Conservation (phyloP, 1,140 invertebrate species). For the Magallana ariakensis region DNA sequence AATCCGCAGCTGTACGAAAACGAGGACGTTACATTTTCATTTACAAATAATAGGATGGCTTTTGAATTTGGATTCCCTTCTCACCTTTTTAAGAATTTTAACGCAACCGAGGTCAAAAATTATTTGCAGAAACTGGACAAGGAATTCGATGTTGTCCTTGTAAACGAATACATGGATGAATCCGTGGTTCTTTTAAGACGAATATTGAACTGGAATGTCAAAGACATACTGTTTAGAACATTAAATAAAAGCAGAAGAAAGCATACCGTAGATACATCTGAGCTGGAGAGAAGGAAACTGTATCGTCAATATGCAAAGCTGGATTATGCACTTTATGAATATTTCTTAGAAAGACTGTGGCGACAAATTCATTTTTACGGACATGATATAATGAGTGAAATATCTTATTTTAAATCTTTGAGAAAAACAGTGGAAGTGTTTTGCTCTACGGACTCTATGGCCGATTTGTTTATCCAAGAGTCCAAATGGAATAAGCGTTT, state of each 20-base stretch:
- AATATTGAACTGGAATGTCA: constrained; percentile 80
- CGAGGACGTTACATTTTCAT: constrained; percentile 51
- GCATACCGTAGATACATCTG: background rate
- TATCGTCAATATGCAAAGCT: constrained; percentile 54
- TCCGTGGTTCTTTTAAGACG: constrained; percentile 80
- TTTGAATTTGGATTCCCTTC: constrained; percentile 60
- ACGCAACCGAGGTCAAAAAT: constrained; percentile 41
- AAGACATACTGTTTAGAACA: constrained; percentile 75
- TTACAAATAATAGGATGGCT: constrained; percentile 65
- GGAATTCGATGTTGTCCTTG: constrained; percentile 81
- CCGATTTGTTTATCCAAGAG: no score
- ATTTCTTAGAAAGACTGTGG: constrained; percentile 57
- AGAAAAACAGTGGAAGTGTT: constrained; percentile 43
- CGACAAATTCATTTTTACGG: constrained; percentile 57
- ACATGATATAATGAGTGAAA: constrained; percentile 58
- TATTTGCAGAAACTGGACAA: constrained; percentile 54
- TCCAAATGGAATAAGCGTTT: no score
- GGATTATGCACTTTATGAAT: constrained; percentile 63
- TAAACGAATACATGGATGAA: constrained; percentile 81
- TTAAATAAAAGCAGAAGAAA: constrained; percentile 46
- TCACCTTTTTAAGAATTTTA: constrained; percentile 49
- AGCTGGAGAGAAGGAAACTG: constrained; percentile 20
- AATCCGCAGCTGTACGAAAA: background rate
- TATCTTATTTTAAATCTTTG: constrained; percentile 36
- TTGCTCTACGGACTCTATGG: constrained; percentile 9